Evolutionary conservation across 2,888 invertebrate genomes (phyloP).

Genomic region (Gnatocerus cornutus): DNA sequence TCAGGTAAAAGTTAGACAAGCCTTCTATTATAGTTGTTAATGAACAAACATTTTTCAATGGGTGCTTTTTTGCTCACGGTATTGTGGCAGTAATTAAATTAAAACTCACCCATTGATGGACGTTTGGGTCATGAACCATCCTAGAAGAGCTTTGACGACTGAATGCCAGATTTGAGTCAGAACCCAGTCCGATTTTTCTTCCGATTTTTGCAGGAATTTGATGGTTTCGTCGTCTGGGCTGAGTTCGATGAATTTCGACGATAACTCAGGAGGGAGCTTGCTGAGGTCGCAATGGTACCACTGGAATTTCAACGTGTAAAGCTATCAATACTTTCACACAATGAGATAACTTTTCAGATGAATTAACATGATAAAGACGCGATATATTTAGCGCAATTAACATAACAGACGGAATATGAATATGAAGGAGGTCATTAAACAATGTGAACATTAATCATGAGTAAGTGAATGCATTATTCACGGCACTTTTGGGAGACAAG

Average conservation of each 20-base stretch:
- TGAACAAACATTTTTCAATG: constrained; percentile 60
- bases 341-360: background rate
- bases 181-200: constrained; percentile 88
- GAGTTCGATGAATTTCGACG: constrained; percentile 78
- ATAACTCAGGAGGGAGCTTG: constrained; percentile 73
- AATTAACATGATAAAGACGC: constrained; percentile 13
- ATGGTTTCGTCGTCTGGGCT: constrained; percentile 83
- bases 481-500: constrained; percentile 12
- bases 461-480: constrained; percentile 14
- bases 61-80: constrained; percentile 37
- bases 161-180: constrained; percentile 94
- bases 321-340: background rate
- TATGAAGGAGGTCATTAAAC: constrained; percentile 23
- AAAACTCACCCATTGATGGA: constrained; percentile 92
- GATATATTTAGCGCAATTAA: constrained; percentile 10
- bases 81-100: constrained; percentile 40
- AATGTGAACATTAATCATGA: constrained; percentile 18
- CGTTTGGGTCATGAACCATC: constrained; percentile 94
- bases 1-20: constrained; percentile 67
- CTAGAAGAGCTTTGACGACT: constrained; percentile 87
- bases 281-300: constrained; percentile 82
- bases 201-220: constrained; percentile 81
- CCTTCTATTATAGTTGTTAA: constrained; percentile 63
- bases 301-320: constrained; percentile 71
- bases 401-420: constrained; percentile 13